A percentile compares a stretch with the other conserved stretches of the same genome.
Evolutionary conservation across 30 jellyfish, hydroid and myxozoan species (phyloP).

Genomic region (Aurelia aurita): DNA sequence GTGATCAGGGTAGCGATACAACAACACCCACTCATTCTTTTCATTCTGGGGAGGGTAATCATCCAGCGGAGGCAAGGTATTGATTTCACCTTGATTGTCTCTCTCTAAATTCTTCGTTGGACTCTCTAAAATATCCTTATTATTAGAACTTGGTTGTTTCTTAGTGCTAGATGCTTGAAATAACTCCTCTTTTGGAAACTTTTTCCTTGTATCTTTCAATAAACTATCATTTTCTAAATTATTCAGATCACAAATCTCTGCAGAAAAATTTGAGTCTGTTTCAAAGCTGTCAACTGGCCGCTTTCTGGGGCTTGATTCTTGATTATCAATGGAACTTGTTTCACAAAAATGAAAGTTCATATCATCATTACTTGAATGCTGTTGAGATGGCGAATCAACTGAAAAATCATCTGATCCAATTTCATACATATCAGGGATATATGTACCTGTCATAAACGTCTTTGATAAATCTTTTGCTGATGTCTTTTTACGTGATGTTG

Average conservation of each 20-base stretch:
- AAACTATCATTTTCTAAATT: constrained; percentile 30
- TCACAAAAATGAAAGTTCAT: too few relatives aligned
- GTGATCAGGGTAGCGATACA: constrained; percentile 83
- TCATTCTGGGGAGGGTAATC: constrained; percentile 48
- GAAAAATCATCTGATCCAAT: constrained; percentile 13
- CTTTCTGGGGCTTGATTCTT: neutral
- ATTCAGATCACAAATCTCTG: constrained; percentile 44
- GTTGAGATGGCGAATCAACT: neutral
- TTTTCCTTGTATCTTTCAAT: constrained; percentile 45
- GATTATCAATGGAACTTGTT: neutral
- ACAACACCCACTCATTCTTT: constrained; percentile 66
- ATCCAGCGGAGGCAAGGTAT: constrained; percentile 34
- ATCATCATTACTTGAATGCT: neutral
- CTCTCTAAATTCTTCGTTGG: neutral
- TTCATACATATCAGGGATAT: constrained; percentile 22
- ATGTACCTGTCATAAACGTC: constrained; percentile 1
- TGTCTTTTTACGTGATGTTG: neutral
- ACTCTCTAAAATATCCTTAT: neutral
- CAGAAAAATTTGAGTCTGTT: constrained; percentile 38
- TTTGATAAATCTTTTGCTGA: constrained; percentile 7
- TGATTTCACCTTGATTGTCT: neutral
- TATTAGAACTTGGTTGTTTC: neutral
- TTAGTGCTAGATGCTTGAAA: constrained; percentile 60
- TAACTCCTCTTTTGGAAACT: constrained; percentile 47
- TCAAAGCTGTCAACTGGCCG: constrained; percentile 7